These are phyloP conservation scores for Hemicentrotus pulcherrimus DNA, from an alignment of 35 echinoderm and acorn worm genomes.

Conservation along the genomic window DNA sequence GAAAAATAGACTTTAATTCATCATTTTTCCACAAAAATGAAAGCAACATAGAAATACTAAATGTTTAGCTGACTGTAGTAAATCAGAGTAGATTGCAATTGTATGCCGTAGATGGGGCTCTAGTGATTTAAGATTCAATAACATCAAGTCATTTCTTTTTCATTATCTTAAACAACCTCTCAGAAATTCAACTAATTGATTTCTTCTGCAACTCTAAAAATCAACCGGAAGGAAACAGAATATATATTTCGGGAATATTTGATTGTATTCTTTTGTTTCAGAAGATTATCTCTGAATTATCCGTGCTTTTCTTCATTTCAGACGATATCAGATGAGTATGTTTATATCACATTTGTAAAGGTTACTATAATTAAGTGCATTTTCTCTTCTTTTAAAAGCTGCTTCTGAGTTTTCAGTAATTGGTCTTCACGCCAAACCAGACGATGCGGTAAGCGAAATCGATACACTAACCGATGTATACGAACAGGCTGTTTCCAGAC, in stretches of 20 bases:
- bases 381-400: background rate
- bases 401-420: constrained; percentile 63
- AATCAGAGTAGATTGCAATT: too few relatives aligned
- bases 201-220: too few relatives aligned
- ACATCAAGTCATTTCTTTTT: too few relatives aligned
- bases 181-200: too few relatives aligned
- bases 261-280: background rate
- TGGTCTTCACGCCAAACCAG: constrained; percentile 82
- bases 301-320: too few relatives aligned
- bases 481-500: constrained; percentile 54
- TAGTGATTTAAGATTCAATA: too few relatives aligned
- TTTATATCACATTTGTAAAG: background rate
- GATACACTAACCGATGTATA: constrained; percentile 74
- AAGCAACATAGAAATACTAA: too few relatives aligned
- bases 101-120: too few relatives aligned
- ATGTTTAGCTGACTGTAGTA: too few relatives aligned
- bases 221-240: background rate
- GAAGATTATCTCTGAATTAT: background rate
- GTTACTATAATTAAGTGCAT: background rate
- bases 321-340: background rate
- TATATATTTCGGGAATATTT: background rate
- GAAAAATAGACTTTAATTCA: too few relatives aligned
- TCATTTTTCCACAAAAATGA: too few relatives aligned
- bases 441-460: constrained; percentile 72
- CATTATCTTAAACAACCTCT: too few relatives aligned